Evolutionary conservation across 2,797 vertebrate genomes (phyloP).

Genomic region (Cephalopachus bancanus): DNA sequence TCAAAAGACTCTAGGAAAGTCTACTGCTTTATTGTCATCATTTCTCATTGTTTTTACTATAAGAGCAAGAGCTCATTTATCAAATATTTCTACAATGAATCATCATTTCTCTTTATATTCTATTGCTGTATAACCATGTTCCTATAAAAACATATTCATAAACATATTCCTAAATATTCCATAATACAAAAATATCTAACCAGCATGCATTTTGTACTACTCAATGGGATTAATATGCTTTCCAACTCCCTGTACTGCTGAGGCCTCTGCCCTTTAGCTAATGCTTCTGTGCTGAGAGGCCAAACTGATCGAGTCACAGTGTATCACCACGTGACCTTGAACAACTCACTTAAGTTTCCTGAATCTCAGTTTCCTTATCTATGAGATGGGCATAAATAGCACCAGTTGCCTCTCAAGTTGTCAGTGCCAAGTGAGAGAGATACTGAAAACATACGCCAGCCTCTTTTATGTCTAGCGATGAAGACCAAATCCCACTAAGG

Average conservation of each 20-base stretch:
- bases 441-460: background rate
- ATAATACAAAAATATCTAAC: constrained; percentile 56
- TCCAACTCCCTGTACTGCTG: background rate
- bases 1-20: constrained; percentile 54
- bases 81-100: constrained; percentile 56
- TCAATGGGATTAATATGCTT: background rate
- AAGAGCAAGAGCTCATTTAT: constrained; percentile 57
- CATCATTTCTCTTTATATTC: constrained; percentile 32
- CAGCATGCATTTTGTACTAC: background rate
- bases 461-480: background rate
- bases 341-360: constrained; percentile 10
- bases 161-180: constrained; percentile 67
- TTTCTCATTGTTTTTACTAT: constrained; percentile 36
- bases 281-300: background rate
- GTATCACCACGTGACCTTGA: background rate
- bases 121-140: constrained; percentile 23
- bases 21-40: background rate
- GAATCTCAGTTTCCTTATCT: constrained; percentile 50
- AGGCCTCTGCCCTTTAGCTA: background rate
- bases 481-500: background rate
- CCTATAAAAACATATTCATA: constrained; percentile 64
- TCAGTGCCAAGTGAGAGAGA: background rate
- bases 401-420: background rate
- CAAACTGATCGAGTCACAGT: background rate
- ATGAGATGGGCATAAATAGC: background rate